Base-by-base conservation (phyloP, 2,888 invertebrate species). In the Drosophila diplacantha region DNA sequence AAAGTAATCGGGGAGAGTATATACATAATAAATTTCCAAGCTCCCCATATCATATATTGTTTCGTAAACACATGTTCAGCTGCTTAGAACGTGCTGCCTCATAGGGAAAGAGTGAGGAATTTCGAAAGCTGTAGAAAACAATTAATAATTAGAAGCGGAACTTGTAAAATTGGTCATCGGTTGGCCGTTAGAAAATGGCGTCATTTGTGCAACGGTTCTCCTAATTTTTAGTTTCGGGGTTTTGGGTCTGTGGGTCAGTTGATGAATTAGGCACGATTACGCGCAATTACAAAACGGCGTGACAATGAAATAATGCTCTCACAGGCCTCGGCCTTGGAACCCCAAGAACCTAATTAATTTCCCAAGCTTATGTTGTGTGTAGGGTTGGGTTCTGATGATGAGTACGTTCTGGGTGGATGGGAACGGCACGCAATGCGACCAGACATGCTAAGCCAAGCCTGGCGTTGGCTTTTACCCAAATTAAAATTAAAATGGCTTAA, bases 221-320 rank as follows among this genome's bases (percentile, higher is more conserved):
- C 41, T 26, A 20, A 43, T 16, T 16, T 20, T 22, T 14, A 16
- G 20, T 4, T 41, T n/a, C 11, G 26, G 3, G 5, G 14, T 64
- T 65, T 54, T 78, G 66, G 78, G 68, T 78, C 77, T 78, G 43
- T 81, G 74, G 77, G 77, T 78, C 79, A 78, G 47, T 57, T 78
- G 72, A 78, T 79, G 53, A 78, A 74, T 78, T 63, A 74, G 47
- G 38, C 71, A 47, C 68, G 79, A 75, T 76, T 80, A 74, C 61
- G 55, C 46, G 41, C 78, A 76, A 77, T 75, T 78, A 77, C 63
- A 68, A 63, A 43, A 38, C 50, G 63, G 68, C 61, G 71, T 72
- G 74, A 81, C 75, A 77, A 69, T 72, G 75, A 57, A 68, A 57
- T 37, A 32, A 11, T n/a, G n/a, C 41, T 39, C 46, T 37, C 47